A percentile compares a stretch with the other conserved stretches of the same genome.
Evolutionary conservation across 1,140 invertebrate genomes (phyloP).

Genomic region (Panulirus ornatus): DNA sequence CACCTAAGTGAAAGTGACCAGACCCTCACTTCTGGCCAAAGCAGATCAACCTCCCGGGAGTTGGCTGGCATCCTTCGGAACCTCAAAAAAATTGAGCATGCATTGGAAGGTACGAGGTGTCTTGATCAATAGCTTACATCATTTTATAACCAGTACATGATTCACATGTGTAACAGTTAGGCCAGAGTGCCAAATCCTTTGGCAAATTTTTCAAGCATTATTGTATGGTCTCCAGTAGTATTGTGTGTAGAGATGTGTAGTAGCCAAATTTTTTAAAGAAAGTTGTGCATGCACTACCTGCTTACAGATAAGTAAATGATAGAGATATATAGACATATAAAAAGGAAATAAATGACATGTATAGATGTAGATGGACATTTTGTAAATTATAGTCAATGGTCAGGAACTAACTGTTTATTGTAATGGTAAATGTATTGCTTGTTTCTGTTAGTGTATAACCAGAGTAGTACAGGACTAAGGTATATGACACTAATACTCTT

Average conservation of each 20-base stretch:
- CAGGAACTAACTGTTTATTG: no score
- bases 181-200: not conserved
- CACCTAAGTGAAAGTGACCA: conserved; percentile 76
- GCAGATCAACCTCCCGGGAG: conserved; percentile 79
- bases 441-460: not conserved
- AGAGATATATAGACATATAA: not conserved
- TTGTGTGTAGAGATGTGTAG: no score
- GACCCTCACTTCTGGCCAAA: conserved; percentile 75
- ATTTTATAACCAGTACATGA: not conserved
- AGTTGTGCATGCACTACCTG: not conserved
- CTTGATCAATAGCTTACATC: not conserved
- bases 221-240: no score
- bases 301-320: not conserved
- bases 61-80: conserved; percentile 82
- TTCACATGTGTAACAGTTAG: not conserved
- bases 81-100: conserved; percentile 82
- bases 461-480: not conserved
- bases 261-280: not conserved
- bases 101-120: conserved; percentile 80
- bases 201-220: not conserved
- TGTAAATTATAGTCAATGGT: no score
- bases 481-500: not conserved
- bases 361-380: no score
- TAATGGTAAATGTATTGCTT: not conserved
- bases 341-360: not conserved